Evolutionary conservation across 2,113 vertebrate genomes (phyloP).

Genomic region (Amphilophus citrinellus): DNA sequence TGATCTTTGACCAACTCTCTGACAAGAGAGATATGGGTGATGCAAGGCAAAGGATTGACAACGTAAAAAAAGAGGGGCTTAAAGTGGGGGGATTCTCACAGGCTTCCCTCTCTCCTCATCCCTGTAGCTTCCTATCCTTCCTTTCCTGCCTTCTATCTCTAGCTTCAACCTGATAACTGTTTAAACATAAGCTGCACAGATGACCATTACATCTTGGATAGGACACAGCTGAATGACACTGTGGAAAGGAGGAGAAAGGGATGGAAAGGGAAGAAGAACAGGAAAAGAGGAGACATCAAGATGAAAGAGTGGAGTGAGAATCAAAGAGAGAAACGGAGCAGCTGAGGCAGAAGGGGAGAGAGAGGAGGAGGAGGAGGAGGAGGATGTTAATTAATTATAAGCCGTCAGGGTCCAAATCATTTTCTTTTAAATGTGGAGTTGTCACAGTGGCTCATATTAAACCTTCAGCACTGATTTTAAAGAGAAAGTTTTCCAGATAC

Average conservation of each 20-base stretch:
- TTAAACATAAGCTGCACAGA: constrained; percentile 33
- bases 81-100: not conserved
- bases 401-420: constrained; percentile 48
- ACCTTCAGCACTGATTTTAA: constrained; percentile 39
- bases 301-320: not conserved
- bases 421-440: constrained; percentile 30
- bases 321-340: not conserved
- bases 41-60: constrained; percentile 3
- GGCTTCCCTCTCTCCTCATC: not conserved
- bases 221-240: not conserved
- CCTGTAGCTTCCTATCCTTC: not conserved
- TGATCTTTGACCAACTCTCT: constrained; percentile 53
- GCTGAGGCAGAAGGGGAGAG: not conserved
- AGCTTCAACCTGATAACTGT: constrained; percentile 11
- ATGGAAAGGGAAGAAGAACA: constrained; percentile 11
- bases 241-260: constrained; percentile 22
- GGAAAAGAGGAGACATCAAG: not conserved
- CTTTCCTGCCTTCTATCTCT: not conserved
- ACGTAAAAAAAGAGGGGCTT: not conserved
- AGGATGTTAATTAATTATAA: constrained; percentile 52
- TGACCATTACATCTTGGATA: constrained; percentile 26
- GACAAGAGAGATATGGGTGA: constrained; percentile 23
- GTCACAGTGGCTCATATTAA: constrained; percentile 40
- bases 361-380: constrained; percentile 5
- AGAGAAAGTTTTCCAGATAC: not conserved